These are phyloP conservation scores for Sebastiscus albofasciatus DNA, from an alignment of 2,797 vertebrate species.

Conservation along the genomic window DNA sequence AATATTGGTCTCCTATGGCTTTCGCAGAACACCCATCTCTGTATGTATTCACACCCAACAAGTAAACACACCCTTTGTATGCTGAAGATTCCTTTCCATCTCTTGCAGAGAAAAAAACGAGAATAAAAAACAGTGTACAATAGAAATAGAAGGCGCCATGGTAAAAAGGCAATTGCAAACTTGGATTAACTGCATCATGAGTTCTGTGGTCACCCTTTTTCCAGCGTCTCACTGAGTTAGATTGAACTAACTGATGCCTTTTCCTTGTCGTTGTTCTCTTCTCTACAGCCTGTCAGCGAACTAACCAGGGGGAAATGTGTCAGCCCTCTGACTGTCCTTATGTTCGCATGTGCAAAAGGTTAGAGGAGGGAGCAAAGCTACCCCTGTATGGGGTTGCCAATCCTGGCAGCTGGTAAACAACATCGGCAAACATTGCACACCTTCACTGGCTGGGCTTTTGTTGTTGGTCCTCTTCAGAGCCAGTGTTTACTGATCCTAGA, in stretches of 20 bases:
- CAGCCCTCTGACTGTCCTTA: conserved; percentile 70
- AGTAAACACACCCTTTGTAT: conserved; percentile 44
- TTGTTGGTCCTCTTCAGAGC: conserved; percentile 69
- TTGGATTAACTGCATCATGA: conserved; percentile 78
- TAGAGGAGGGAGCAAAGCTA: conserved; percentile 78
- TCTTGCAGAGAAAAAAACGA: conserved; percentile 48
- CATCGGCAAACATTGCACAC: conserved; percentile 41
- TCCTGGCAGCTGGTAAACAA: conserved; percentile 76
- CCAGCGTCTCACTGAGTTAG: conserved; percentile 56
- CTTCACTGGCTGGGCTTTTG: conserved; percentile 77
- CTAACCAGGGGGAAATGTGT: conserved; percentile 65
- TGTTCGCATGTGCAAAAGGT: conserved; percentile 77
- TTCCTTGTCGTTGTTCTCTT: conserved; percentile 61
- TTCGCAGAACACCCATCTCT: conserved; percentile 34
- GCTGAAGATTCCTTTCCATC: conserved; percentile 42
- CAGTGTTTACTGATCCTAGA: conserved; percentile 61
- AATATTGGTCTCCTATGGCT: conserved; percentile 60
- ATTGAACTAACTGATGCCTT: conserved; percentile 62
- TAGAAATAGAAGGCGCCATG: conserved; percentile 82
- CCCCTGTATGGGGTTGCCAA: conserved; percentile 62
- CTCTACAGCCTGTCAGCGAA: conserved; percentile 71
- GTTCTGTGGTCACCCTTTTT: conserved; percentile 71
- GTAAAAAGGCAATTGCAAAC: conserved; percentile 83
- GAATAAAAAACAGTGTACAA: conserved; percentile 67
- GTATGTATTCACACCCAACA: conserved; percentile 38